These are phyloP conservation scores for Hydractinia symbiolongicarpus DNA, from an alignment of 30 jellyfish, hydroid and myxozoan genomes.

Conservation along the genomic window DNA sequence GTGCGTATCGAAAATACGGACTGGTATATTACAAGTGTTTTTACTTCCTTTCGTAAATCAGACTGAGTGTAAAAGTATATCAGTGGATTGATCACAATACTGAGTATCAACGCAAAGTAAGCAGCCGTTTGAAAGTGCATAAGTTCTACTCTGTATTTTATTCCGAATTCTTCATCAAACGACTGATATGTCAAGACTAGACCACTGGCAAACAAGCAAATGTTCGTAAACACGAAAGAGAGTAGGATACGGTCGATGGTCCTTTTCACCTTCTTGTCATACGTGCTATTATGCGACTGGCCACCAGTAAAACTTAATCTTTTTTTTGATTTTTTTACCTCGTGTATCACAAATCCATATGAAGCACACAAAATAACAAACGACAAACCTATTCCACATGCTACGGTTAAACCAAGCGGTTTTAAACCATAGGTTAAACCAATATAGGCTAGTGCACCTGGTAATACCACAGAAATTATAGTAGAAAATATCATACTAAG, in stretches of 20 bases:
- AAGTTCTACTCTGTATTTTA: too few species aligned
- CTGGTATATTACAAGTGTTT: neutral
- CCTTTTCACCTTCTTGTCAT: neutral
- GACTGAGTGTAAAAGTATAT: neutral
- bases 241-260: neutral
- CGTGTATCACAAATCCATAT: slow-evolving; percentile 3
- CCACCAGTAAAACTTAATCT: neutral
- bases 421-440: neutral
- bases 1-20: neutral
- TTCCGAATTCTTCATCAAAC: neutral
- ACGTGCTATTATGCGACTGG: neutral
- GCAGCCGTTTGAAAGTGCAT: too few species aligned
- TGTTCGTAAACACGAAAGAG: neutral
- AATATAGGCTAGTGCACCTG: neutral
- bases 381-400: neutral
- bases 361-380: neutral
- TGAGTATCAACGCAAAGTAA: too few species aligned
- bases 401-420: neutral
- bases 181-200: neutral
- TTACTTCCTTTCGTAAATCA: neutral
- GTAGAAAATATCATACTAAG: neutral
- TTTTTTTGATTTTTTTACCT: neutral
- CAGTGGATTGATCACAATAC: neutral
- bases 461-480: neutral
- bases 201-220: neutral